These are phyloP conservation scores for Lacanobia wlatinum DNA, from an alignment of 2,888 invertebrate genomes.

Conservation along the genomic window DNA sequence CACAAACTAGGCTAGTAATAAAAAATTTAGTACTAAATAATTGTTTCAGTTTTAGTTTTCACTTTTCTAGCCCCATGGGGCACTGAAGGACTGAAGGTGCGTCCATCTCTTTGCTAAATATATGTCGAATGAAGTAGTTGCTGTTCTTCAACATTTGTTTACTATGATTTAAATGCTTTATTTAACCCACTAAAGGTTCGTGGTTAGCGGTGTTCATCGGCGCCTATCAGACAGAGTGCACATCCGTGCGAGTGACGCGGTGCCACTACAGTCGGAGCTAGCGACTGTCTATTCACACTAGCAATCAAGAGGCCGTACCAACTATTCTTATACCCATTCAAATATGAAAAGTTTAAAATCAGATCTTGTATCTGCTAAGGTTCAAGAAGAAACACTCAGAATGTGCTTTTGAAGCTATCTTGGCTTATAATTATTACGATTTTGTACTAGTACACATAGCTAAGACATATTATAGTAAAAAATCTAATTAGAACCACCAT, in stretches of 20 bases:
- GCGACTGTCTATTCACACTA: slow-evolving; percentile 66
- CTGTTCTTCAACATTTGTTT: background rate
- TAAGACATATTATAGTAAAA: background rate
- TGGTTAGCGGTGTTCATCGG: slow-evolving; percentile 42
- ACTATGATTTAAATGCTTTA: background rate
- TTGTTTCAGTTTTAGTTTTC: background rate
- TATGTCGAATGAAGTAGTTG: background rate
- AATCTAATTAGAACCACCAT: background rate
- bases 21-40: too few species aligned
- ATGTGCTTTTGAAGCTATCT: background rate
- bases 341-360: background rate
- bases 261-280: slow-evolving; percentile 68
- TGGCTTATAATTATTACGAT: background rate
- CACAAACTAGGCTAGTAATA: too few species aligned
- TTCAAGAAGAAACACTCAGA: too few species aligned
- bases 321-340: slow-evolving; percentile 15
- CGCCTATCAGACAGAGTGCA: slow-evolving; percentile 42
- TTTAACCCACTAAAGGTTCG: background rate
- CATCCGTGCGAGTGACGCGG: slow-evolving; percentile 65
- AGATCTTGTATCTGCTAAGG: background rate
- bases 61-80: background rate
- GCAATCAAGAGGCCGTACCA: slow-evolving; percentile 33
- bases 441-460: background rate
- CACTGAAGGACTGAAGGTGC: background rate
- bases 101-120: too few species aligned